phyloP scores from a whole-genome alignment of 2,797 vertebrate species.

The Pipistrellus pipistrellus region DNA sequence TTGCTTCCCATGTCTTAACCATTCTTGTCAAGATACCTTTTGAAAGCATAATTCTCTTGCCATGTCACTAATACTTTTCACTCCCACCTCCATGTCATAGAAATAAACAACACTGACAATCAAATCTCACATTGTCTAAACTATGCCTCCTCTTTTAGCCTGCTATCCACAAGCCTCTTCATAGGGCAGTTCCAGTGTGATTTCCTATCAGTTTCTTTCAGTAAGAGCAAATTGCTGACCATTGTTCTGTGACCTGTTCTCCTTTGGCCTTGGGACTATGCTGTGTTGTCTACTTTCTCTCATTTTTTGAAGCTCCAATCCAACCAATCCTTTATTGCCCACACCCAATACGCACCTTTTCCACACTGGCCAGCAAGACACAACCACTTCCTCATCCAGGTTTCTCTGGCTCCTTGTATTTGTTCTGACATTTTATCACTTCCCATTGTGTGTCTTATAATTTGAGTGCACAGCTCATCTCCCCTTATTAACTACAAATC shows the following conservation, averaged over 20 bases:
- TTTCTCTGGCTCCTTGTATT: background rate
- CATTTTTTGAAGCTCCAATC: background rate
- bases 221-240: background rate
- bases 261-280: too few relatives aligned
- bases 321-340: background rate
- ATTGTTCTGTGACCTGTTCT: background rate
- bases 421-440: background rate
- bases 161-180: accelerated
- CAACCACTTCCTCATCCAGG: background rate
- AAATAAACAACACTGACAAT: background rate
- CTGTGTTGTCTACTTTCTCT: background rate
- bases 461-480: background rate
- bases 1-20: constrained; percentile 5
- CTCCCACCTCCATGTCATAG: background rate
- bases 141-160: accelerated
- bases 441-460: background rate
- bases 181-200: background rate
- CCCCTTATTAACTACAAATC: background rate
- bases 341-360: background rate
- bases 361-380: background rate
- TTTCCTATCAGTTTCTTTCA: background rate
- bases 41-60: background rate
- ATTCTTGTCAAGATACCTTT: background rate
- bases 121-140: background rate
- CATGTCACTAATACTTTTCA: background rate